Evolutionary conservation across 64 coral and sea anemone species (phyloP).

Genomic region (Dendrophyllia cribrosa): DNA sequence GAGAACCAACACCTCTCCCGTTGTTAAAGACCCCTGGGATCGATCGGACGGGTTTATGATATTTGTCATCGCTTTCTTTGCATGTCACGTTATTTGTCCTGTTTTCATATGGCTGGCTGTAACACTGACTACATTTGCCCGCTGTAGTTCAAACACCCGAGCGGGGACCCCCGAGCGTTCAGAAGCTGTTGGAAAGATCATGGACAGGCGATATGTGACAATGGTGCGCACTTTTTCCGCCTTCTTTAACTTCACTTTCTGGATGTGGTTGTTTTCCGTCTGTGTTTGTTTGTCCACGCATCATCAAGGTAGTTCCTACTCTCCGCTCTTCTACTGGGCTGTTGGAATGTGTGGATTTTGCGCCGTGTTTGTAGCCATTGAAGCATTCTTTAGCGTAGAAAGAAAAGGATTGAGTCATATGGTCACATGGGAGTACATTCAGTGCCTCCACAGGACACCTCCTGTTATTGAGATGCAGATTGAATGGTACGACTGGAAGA

Average conservation of each 20-base stretch:
- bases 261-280: constrained; percentile 45
- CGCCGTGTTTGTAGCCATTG: constrained; percentile 14
- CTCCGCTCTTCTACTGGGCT: constrained; percentile 43
- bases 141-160: neutral
- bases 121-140: neutral
- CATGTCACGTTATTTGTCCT: constrained; percentile 45
- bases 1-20: neutral
- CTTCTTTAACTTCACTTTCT: constrained; percentile 65
- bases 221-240: constrained; percentile 46
- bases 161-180: constrained; percentile 7
- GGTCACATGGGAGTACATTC: constrained; percentile 63
- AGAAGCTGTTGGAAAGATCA: neutral
- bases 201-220: neutral
- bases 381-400: constrained; percentile 35
- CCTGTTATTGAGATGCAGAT: constrained; percentile 39
- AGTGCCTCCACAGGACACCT: neutral
- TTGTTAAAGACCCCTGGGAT: neutral
- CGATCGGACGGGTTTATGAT: constrained; percentile 43
- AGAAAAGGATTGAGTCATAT: constrained; percentile 18
- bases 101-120: constrained; percentile 48
- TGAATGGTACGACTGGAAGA: constrained; percentile 33
- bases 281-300: neutral
- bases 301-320: neutral
- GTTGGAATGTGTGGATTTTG: constrained; percentile 51
- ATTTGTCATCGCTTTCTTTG: constrained; percentile 57